phyloP scores from a whole-genome alignment of 2,113 vertebrate genomes.

The Amazona vittata region DNA sequence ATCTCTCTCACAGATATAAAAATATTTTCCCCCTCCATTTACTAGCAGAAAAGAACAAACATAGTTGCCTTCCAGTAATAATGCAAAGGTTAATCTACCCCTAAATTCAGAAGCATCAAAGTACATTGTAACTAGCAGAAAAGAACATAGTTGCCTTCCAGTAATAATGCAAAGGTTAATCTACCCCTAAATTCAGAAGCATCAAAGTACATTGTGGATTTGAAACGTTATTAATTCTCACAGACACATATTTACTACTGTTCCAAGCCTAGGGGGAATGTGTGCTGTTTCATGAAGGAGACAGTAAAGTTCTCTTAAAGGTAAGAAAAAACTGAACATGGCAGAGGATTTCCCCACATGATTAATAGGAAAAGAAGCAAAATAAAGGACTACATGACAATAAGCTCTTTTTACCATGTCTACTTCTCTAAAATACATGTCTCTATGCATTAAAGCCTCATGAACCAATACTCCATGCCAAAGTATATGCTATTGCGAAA shows the following conservation, averaged over 20 bases:
- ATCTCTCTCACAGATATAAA: background rate
- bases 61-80: conserved; percentile 1
- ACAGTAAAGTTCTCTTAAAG: background rate
- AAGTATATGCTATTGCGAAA: background rate
- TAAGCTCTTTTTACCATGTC: background rate
- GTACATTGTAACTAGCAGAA: background rate
- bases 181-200: background rate
- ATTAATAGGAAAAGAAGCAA: background rate
- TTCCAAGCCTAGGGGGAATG: background rate
- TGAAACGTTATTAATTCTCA: conserved; percentile 40
- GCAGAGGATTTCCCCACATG: background rate
- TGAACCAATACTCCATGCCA: background rate
- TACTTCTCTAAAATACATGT: background rate
- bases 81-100: conserved; percentile 27
- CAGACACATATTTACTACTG: background rate
- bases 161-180: conserved; percentile 35
- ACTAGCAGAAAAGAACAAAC: background rate
- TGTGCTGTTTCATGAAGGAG: background rate
- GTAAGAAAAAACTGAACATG: background rate
- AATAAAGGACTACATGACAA: background rate
- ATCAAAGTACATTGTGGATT: background rate
- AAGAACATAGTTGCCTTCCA: conserved; percentile 3
- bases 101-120: conserved; percentile 8
- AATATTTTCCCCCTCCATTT: background rate
- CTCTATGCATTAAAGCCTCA: background rate